These are phyloP conservation scores for Chinchilla lanigera DNA, from an alignment of 2,113 vertebrate species.

Conservation along the genomic window DNA sequence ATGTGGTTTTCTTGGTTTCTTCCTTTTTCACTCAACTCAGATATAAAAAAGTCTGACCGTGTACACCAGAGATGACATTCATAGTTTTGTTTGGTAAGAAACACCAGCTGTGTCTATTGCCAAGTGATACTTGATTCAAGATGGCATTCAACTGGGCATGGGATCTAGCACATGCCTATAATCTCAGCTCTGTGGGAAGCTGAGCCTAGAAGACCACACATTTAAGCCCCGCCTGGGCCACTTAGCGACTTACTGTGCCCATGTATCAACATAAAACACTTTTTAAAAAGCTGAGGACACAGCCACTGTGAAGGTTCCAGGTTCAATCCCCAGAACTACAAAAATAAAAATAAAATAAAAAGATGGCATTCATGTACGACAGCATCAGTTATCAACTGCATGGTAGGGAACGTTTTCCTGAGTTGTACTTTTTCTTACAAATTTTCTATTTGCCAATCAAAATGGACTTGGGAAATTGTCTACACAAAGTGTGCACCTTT, in stretches of 20 bases:
- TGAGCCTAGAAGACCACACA: background rate
- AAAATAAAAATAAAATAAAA: background rate
- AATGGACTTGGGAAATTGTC: background rate
- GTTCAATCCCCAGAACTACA: background rate
- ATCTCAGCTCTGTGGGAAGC: background rate
- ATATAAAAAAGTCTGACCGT: background rate
- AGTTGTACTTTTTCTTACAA: background rate
- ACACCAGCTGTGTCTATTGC: background rate
- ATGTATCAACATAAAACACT: background rate
- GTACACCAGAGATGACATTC: too few species aligned
- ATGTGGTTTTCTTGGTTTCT: background rate
- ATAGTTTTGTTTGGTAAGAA: background rate
- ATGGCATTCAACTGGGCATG: background rate
- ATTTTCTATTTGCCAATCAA: background rate
- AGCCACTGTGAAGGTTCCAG: background rate
- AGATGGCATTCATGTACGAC: background rate
- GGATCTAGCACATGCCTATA: background rate
- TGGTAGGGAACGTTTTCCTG: background rate
- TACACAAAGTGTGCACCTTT: background rate
- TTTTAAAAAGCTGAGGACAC: background rate
- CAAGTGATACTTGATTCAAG: background rate
- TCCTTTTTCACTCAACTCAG: background rate
- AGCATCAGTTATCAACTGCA: background rate
- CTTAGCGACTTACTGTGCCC: background rate
- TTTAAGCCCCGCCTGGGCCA: background rate